Conservation (phyloP, 2,797 vertebrate genomes). For the Meda fulgida region DNA sequence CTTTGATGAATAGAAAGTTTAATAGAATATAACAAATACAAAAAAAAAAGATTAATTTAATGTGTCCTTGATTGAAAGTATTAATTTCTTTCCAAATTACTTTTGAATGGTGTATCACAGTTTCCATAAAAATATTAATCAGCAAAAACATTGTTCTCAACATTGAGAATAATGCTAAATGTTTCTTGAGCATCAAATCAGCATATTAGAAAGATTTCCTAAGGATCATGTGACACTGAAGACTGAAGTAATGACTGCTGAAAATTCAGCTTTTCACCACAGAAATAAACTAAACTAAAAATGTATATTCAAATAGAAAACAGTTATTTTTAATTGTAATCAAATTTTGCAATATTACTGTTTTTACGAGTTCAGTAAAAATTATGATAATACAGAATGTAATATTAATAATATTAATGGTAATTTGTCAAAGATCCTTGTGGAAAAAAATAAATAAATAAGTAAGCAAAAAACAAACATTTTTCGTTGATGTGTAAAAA, state of each 20-base stretch:
- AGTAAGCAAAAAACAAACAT: background rate
- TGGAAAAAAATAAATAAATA: background rate
- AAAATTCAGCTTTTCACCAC: too few species aligned
- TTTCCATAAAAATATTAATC: background rate
- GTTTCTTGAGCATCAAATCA: too few species aligned
- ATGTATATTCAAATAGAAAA: background rate
- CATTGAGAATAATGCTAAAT: too few species aligned
- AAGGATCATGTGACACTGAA: background rate
- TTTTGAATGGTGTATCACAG: background rate
- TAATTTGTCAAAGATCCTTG: background rate
- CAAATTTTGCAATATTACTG: background rate
- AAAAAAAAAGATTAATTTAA: background rate
- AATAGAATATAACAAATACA: too few species aligned
- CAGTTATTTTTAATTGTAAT: background rate
- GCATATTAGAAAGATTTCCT: background rate
- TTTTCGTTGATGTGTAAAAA: background rate
- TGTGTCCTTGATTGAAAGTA: background rate
- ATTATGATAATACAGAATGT: background rate
- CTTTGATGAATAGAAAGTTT: too few species aligned
- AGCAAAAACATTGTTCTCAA: background rate
- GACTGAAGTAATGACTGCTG: background rate
- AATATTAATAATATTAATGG: background rate
- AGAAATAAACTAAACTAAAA: background rate
- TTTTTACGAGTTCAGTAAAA: background rate
- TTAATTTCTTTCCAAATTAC: background rate